Conservation (phyloP, 2,888 invertebrate species). For the Physocephala rufipes region DNA sequence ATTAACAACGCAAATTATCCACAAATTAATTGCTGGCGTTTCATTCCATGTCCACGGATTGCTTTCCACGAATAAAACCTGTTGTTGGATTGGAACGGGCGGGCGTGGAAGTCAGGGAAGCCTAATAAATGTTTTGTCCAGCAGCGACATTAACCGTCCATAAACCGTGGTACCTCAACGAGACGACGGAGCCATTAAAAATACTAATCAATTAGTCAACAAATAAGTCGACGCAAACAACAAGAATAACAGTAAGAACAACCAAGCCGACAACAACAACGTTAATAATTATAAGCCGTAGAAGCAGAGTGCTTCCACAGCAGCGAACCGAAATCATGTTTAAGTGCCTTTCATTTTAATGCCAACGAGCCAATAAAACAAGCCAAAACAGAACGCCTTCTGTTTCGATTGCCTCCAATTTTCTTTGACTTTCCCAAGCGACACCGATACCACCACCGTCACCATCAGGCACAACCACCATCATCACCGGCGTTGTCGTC, state of each 20-base stretch:
- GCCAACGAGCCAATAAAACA: constrained; percentile 55
- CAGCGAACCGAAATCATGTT: not conserved
- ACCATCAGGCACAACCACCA: constrained; percentile 3
- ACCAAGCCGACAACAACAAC: no score
- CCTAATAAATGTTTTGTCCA: constrained; percentile 23
- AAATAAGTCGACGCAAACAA: constrained; percentile 15
- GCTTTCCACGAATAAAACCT: not conserved
- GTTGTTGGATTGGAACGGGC: not conserved
- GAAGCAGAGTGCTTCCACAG: no score
- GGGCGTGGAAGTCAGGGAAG: not conserved
- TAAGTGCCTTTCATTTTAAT: constrained; percentile 36
- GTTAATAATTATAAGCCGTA: no score
- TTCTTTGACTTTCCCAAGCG: not conserved
- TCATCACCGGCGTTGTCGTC: constrained; percentile 8
- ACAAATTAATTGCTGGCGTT: constrained; percentile 54
- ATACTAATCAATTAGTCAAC: constrained; percentile 36
- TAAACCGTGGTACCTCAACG: constrained; percentile 21
- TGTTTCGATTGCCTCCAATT: constrained; percentile 8
- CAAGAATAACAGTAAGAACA: not conserved
- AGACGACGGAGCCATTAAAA: constrained; percentile 12
- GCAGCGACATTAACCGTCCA: constrained; percentile 38
- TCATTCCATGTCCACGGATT: constrained; percentile 16
- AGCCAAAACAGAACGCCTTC: constrained; percentile 48
- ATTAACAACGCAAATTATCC: constrained; percentile 62
- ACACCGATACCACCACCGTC: not conserved